phyloP scores from a whole-genome alignment of 2,113 vertebrate genomes.

The Cranoglanis bouderius region DNA sequence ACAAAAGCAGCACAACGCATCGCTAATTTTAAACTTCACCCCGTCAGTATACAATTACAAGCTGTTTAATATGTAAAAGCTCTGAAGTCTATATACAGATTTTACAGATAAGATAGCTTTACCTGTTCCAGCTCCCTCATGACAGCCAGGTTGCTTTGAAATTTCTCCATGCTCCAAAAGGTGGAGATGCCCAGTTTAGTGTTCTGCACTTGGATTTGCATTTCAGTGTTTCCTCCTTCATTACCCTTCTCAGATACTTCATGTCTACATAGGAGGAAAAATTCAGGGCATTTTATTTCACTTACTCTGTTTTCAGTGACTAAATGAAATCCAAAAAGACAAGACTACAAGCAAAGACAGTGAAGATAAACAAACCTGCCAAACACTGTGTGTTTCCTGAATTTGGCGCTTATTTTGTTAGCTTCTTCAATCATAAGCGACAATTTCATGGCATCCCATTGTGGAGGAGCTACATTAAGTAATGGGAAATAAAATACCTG shows the following conservation, averaged over 20 bases:
- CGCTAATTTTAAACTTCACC: not conserved
- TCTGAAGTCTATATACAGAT: not conserved
- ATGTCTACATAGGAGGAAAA: slow-evolving; percentile 70
- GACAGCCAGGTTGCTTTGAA: slow-evolving; percentile 87
- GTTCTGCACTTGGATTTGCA: slow-evolving; percentile 86
- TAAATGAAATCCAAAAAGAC: not conserved
- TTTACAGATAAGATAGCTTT: not conserved
- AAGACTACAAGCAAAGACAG: not conserved
- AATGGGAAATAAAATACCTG: not conserved
- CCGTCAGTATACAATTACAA: not conserved
- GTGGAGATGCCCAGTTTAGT: slow-evolving; percentile 85
- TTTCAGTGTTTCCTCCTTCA: slow-evolving; percentile 48
- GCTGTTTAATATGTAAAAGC: not conserved
- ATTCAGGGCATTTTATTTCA: not conserved
- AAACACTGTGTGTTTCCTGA: slow-evolving; percentile 82
- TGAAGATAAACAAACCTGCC: slow-evolving; percentile 73
- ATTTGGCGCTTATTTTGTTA: slow-evolving; percentile 83
- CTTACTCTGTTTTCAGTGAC: not conserved
- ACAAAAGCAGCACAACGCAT: not conserved
- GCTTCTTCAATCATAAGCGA: slow-evolving; percentile 95
- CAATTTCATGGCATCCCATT: slow-evolving; percentile 90
- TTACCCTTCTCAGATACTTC: slow-evolving; percentile 68
- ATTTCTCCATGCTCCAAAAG: slow-evolving; percentile 91
- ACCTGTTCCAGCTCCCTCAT: slow-evolving; percentile 94
- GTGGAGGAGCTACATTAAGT: slow-evolving; percentile 72